Evolutionary conservation across 2,113 vertebrate species (phyloP).

Genomic region (Riparia riparia): DNA sequence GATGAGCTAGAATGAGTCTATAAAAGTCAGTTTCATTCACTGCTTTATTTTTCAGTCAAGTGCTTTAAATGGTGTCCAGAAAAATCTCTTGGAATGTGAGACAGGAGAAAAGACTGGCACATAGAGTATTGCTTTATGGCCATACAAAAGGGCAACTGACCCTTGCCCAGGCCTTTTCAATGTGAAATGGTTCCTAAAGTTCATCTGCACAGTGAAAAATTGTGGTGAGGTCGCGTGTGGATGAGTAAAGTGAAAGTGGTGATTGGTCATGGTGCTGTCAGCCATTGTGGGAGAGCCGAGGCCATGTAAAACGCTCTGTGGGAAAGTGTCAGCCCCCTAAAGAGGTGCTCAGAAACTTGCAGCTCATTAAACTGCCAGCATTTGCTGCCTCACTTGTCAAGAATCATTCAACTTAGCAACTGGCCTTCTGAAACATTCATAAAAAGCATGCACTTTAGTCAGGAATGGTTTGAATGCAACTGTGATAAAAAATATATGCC

Average conservation of each 20-base stretch:
- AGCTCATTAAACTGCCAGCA: conserved; percentile 84
- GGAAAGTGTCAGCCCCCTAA: conserved; percentile 86
- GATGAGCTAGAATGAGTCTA: conserved; percentile 99
- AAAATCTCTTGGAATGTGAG: conserved; percentile 87
- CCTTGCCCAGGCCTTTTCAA: conserved; percentile 82
- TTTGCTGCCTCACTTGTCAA: conserved; percentile 87
- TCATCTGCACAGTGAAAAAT: conserved; percentile 97
- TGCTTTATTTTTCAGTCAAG: conserved; percentile 93
- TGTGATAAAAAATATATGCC: not conserved
- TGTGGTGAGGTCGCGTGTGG: conserved; percentile 95
- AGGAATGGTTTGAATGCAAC: not conserved
- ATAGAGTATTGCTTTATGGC: conserved; percentile 82
- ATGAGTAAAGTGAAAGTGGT: conserved; percentile 90
- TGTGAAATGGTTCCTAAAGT: conserved; percentile 85
- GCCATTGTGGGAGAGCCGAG: conserved; percentile 83
- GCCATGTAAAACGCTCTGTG: conserved; percentile 84
- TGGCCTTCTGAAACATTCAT: conserved; percentile 74
- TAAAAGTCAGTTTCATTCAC: conserved; percentile 98
- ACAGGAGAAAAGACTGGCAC: conserved; percentile 88
- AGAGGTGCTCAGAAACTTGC: conserved; percentile 82
- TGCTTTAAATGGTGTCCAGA: conserved; percentile 84
- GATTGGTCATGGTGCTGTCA: conserved; percentile 91
- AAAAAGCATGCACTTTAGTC: conserved; percentile 51
- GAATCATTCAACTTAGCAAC: conserved; percentile 78
- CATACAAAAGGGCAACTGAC: conserved; percentile 85